Conservation (phyloP, 92 coral and sea anemone species). For the Siderastrea siderea region DNA sequence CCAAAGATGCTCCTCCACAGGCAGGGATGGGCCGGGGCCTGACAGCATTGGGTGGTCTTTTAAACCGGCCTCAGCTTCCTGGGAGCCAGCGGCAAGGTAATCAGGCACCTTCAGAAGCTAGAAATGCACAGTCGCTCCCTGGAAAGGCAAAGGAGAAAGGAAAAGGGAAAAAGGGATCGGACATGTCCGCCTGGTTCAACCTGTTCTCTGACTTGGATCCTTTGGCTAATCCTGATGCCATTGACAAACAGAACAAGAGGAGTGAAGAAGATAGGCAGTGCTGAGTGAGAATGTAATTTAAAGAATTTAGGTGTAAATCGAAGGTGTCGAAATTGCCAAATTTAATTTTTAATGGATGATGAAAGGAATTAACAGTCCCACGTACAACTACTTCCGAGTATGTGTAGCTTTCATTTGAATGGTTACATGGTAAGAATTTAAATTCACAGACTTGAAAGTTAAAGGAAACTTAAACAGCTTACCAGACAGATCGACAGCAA, state of each 20-base stretch:
- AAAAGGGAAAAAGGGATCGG: slow-evolving; percentile 72
- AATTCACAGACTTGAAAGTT: too few relatives aligned
- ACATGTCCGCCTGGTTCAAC: slow-evolving; percentile 97
- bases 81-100: slow-evolving; percentile 2
- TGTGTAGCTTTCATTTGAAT: too few relatives aligned
- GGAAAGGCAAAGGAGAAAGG: slow-evolving; percentile 61
- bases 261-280: slow-evolving; percentile 90
- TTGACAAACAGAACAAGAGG: slow-evolving; percentile 87
- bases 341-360: not conserved
- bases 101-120: not conserved
- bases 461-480: too few relatives aligned
- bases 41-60: not conserved
- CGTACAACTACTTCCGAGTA: too few relatives aligned
- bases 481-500: too few relatives aligned
- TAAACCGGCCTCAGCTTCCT: slow-evolving; percentile 14
- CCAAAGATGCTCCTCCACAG: slow-evolving; percentile 24
- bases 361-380: not conserved
- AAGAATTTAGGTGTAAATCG: too few relatives aligned
- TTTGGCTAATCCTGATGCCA: slow-evolving; percentile 96
- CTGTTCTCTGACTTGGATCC: slow-evolving; percentile 98
- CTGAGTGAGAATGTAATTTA: slow-evolving; percentile 13
- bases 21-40: not conserved
- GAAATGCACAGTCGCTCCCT: slow-evolving; percentile 17
- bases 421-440: too few relatives aligned
- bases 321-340: not conserved